phyloP scores from a whole-genome alignment of 1,140 invertebrate genomes.

The Drosophila burlai region DNA sequence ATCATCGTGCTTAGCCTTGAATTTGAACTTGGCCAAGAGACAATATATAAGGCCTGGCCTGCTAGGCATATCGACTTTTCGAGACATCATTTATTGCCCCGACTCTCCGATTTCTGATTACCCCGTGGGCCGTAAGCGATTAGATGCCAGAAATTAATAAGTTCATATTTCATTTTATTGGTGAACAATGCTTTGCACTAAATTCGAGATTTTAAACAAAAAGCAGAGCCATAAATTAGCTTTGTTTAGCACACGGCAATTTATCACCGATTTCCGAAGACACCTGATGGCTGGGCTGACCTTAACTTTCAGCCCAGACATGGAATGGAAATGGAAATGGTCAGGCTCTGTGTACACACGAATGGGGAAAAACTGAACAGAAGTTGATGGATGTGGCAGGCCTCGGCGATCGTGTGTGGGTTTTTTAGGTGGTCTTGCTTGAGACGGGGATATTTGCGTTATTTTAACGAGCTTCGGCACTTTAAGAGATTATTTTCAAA shows the following conservation, averaged over 20 bases:
- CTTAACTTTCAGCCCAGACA: conserved; percentile 29
- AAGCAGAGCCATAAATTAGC: conserved; percentile 55
- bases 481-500: background rate
- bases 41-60: conserved; percentile 54
- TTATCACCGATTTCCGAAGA: conserved; percentile 53
- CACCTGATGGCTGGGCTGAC: conserved; percentile 31
- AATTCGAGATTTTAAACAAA: conserved; percentile 33
- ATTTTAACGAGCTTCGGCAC: background rate
- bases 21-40: conserved; percentile 76
- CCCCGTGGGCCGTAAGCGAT: conserved; percentile 61
- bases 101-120: background rate
- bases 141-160: conserved; percentile 41
- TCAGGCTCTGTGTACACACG: conserved; percentile 7
- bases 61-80: conserved; percentile 43
- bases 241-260: conserved; percentile 46
- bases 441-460: conserved; percentile 4
- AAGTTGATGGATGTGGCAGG: conserved; percentile 38
- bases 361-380: conserved; percentile 22
- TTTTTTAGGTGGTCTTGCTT: background rate
- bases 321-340: conserved; percentile 24
- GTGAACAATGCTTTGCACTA: conserved; percentile 45
- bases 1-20: conserved; percentile 73
- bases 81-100: conserved; percentile 50
- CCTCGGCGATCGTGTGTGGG: background rate
- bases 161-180: conserved; percentile 53